Percentiles rank a stretch among this genome's conserved stretches.
Conservation (phyloP, 2,113 vertebrate genomes). For the Megaleporinus macrocephalus region DNA sequence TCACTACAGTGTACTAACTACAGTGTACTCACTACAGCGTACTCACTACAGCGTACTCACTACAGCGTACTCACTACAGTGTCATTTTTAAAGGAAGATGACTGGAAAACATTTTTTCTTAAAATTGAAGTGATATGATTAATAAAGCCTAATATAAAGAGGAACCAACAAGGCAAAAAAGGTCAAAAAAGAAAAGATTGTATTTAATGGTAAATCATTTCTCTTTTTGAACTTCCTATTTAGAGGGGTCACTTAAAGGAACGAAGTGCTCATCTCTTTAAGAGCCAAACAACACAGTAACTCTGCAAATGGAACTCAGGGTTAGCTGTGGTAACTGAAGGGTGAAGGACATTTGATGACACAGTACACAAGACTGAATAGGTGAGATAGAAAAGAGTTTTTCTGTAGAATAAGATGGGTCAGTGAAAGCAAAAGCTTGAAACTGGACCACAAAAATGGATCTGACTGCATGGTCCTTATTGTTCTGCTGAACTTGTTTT, state of each 20-base stretch:
- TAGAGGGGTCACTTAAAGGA: not conserved
- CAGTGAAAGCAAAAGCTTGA: not conserved
- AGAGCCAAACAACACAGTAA: not conserved
- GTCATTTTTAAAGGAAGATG: no score
- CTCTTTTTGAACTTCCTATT: not conserved
- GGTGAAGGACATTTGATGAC: slow-evolving; percentile 7
- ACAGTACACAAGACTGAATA: slow-evolving; percentile 8
- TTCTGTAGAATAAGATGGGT: slow-evolving; percentile 6
- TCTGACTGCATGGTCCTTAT: slow-evolving; percentile 7
- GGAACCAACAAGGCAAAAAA: no score
- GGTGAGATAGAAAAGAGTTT: not conserved
- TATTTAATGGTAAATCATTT: no score
- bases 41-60: no score
- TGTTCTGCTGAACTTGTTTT: not conserved
- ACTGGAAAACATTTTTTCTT: no score
- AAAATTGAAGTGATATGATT: no score
- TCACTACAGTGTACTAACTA: no score
- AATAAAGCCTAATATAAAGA: no score
- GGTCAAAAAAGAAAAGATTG: no score
- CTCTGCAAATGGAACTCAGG: not conserved
- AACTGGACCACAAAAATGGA: not conserved
- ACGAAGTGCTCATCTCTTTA: not conserved
- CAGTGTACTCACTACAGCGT: no score
- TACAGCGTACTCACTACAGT: no score
- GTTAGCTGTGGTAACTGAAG: slow-evolving; percentile 2